Evolutionary conservation across 1,140 invertebrate species (phyloP).

Genomic region (Solenopsis fugax): DNA sequence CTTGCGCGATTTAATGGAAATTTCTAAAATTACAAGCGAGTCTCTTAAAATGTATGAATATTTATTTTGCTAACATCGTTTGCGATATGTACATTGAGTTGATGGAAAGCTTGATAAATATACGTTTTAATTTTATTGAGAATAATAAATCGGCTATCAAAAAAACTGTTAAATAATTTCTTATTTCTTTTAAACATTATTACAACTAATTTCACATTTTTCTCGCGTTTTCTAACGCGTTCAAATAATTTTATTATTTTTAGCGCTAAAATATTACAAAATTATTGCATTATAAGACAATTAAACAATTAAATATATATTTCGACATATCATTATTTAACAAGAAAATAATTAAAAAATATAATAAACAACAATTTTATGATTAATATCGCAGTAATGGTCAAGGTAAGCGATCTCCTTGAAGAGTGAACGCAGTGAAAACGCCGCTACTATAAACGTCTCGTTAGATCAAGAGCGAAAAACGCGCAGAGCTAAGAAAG

Average conservation of each 20-base stretch:
- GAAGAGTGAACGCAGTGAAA: constrained; percentile 47
- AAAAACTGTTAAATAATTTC: neutral
- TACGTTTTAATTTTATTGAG: neutral
- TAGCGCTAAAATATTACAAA: neutral
- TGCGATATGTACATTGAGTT: neutral
- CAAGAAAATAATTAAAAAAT: neutral
- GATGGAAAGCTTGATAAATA: neutral
- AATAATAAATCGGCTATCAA: neutral
- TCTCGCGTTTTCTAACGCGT: neutral
- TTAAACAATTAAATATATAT: neutral
- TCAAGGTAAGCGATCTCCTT: constrained; percentile 51
- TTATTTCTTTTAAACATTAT: neutral
- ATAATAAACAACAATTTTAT: constrained; percentile 14
- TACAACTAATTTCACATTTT: neutral
- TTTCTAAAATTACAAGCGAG: constrained; percentile 62
- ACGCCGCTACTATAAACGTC: constrained; percentile 2
- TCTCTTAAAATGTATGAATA: neutral
- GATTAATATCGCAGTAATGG: constrained; percentile 41
- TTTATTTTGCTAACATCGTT: neutral
- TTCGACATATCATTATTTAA: neutral
- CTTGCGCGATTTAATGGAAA: constrained; percentile 67
- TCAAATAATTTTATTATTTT: neutral
- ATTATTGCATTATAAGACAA: too few species aligned
- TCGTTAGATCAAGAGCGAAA: constrained; percentile 44
- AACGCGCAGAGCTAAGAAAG: constrained; percentile 38